Evolutionary conservation across 2,113 vertebrate species (phyloP).

Genomic region (Rutilus rutilus): DNA sequence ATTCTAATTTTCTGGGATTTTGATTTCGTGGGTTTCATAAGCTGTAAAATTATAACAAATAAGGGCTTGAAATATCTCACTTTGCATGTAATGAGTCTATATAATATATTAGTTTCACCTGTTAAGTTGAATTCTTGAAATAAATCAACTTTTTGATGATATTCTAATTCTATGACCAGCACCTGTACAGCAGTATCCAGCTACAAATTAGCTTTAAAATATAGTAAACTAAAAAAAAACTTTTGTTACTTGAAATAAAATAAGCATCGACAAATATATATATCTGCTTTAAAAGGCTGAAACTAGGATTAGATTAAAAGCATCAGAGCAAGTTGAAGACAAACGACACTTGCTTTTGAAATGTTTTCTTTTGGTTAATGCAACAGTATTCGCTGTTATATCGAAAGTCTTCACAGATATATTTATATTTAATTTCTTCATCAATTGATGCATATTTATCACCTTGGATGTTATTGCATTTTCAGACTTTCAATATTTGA

Average conservation of each 20-base stretch:
- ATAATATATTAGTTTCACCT: too few species aligned
- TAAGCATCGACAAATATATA: neutral
- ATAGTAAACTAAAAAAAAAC: neutral
- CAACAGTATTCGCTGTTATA: neutral
- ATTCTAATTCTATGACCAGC: too few species aligned
- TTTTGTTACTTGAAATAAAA: too few species aligned
- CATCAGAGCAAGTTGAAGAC: neutral
- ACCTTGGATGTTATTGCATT: constrained; percentile 18
- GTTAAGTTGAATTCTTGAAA: too few species aligned
- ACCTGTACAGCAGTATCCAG: neutral
- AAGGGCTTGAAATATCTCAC: too few species aligned
- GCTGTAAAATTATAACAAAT: too few species aligned
- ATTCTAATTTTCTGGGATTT: too few species aligned
- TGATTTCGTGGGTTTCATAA: too few species aligned
- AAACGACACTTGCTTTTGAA: neutral
- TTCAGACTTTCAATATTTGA: constrained; percentile 27
- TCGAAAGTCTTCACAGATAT: neutral
- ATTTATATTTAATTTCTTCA: neutral
- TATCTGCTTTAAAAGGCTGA: neutral
- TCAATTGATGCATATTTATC: constrained; percentile 15
- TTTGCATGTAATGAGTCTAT: too few species aligned
- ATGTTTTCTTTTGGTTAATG: neutral
- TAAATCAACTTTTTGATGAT: too few species aligned
- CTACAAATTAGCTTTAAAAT: neutral
- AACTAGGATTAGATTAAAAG: neutral